phyloP scores from a whole-genome alignment of 2,797 vertebrate species.

The Spatula versicolor region DNA sequence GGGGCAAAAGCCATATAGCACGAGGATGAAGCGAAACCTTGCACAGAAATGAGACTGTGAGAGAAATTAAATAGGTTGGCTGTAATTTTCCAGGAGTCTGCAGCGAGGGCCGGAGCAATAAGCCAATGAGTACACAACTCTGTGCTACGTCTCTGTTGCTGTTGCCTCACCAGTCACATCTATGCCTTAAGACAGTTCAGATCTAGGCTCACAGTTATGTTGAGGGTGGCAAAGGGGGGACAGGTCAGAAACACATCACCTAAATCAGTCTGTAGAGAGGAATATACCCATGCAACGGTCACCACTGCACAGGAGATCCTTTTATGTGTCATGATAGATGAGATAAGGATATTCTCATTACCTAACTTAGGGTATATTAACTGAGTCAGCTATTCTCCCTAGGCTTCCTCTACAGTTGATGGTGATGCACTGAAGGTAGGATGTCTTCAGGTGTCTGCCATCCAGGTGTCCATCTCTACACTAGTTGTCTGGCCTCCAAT shows the following conservation, averaged over 20 bases:
- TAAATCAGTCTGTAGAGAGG: background rate
- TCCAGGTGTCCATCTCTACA: background rate
- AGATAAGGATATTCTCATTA: background rate
- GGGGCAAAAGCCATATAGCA: background rate
- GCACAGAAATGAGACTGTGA: background rate
- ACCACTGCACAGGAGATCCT: fast-evolving
- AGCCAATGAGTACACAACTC: background rate
- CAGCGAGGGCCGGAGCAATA: background rate
- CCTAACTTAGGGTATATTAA: background rate
- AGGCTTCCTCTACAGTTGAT: background rate
- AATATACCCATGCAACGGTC: background rate
- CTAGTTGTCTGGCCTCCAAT: background rate
- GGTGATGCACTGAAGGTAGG: background rate
- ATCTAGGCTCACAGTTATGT: background rate
- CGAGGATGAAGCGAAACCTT: background rate
- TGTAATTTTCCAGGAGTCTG: background rate
- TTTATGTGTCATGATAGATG: background rate
- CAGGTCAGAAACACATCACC: background rate
- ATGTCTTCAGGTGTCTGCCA: background rate
- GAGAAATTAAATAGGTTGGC: background rate
- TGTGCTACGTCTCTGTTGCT: background rate
- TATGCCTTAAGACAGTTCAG: background rate
- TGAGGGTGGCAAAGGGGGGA: background rate
- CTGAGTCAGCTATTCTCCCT: background rate
- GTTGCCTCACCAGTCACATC: background rate